These are phyloP conservation scores for Cepphus grylle DNA, from an alignment of 2,113 vertebrate genomes.

Conservation along the genomic window DNA sequence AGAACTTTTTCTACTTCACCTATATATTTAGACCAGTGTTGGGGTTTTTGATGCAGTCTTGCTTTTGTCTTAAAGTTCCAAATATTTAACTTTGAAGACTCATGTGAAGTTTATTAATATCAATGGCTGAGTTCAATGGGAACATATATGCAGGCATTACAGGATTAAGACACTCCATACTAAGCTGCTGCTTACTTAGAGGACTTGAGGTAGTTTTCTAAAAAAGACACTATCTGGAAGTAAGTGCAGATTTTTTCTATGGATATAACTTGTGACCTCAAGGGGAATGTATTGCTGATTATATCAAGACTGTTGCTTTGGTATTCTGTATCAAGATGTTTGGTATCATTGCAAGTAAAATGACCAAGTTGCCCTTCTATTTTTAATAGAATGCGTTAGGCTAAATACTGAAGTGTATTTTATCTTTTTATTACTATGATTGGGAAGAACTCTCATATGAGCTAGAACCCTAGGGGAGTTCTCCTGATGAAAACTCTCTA, in stretches of 20 bases:
- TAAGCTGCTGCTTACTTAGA: background rate
- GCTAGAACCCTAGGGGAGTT: background rate
- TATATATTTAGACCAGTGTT: background rate
- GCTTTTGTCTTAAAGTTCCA: background rate
- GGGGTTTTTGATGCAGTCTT: background rate
- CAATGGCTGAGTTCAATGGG: background rate
- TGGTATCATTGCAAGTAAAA: background rate
- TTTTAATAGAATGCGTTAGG: background rate
- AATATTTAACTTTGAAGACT: background rate
- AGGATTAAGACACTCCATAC: background rate
- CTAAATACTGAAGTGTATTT: background rate
- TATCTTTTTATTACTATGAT: background rate
- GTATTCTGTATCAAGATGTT: background rate
- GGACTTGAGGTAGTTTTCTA: background rate
- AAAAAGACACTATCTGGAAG: background rate
- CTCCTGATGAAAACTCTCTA: background rate
- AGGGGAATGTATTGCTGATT: background rate
- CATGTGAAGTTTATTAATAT: background rate
- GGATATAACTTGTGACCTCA: background rate
- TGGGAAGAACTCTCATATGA: background rate
- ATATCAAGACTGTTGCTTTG: background rate
- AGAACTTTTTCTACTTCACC: background rate
- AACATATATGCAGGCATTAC: background rate
- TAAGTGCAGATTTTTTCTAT: background rate
- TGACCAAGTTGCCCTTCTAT: background rate